Conservation (phyloP, 2,888 invertebrate species). For the Muschampia plurimacula region DNA sequence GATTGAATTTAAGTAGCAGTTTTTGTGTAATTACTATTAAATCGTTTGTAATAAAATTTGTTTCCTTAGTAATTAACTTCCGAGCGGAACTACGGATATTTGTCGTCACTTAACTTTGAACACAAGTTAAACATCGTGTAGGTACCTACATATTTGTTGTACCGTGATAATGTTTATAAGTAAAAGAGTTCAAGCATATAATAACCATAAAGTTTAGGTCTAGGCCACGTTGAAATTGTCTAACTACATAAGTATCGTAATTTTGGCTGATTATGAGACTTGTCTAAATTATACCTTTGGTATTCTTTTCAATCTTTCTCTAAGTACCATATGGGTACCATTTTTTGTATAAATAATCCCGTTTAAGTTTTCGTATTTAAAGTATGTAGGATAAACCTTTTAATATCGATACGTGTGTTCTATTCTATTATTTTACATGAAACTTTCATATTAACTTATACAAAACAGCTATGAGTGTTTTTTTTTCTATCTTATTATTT, state of each 20-base stretch:
- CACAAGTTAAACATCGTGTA: neutral
- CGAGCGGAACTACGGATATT: conserved; percentile 33
- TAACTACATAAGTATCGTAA: conserved; percentile 7
- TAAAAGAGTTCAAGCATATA: conserved; percentile 1
- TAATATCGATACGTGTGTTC: too few relatives aligned
- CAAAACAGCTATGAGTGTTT: too few relatives aligned
- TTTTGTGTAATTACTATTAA: conserved; percentile 23
- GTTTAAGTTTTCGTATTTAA: too few relatives aligned
- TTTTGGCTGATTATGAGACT: neutral
- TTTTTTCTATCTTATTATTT: too few relatives aligned
- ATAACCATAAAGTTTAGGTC: conserved; percentile 14
- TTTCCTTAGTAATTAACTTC: conserved; percentile 36
- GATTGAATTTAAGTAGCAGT: neutral
- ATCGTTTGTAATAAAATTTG: conserved; percentile 21
- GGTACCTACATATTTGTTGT: neutral
- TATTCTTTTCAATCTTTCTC: neutral
- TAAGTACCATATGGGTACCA: too few relatives aligned
- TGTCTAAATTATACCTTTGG: conserved; percentile 1
- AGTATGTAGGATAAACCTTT: too few relatives aligned
- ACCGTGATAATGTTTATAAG: conserved; percentile 1
- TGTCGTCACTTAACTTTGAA: conserved; percentile 23
- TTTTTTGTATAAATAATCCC: too few relatives aligned
- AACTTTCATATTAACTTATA: too few relatives aligned
- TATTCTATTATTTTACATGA: too few relatives aligned
- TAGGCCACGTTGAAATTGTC: conserved; percentile 14